Percentiles rank a stretch among this genome's conserved stretches.
Conservation (phyloP, 2,113 vertebrate genomes). For the Mastomys natalensis region DNA sequence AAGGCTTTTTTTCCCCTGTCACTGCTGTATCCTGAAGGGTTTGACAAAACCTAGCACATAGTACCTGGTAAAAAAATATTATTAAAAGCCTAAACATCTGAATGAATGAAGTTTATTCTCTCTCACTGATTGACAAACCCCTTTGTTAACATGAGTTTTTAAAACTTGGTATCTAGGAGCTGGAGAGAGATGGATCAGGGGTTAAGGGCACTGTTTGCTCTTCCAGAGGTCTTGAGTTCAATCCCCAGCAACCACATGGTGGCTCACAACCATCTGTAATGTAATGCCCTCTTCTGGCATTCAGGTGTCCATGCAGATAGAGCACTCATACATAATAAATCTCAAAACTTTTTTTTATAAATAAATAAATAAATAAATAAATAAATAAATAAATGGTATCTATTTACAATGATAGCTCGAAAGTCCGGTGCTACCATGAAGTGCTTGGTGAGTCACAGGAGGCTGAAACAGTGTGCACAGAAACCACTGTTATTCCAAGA, state of each 20-base stretch:
- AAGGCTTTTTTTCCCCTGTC: not conserved
- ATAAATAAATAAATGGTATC: not conserved
- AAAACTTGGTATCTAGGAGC: not conserved
- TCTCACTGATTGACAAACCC: not conserved
- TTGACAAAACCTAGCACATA: not conserved
- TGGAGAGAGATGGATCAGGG: not conserved
- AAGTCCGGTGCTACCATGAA: not conserved
- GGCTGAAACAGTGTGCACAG: not conserved
- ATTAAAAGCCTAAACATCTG: not conserved
- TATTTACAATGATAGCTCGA: not conserved
- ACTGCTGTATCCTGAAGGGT: not conserved
- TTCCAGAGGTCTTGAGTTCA: too few relatives aligned
- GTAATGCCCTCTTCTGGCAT: too few relatives aligned
- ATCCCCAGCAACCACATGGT: too few relatives aligned
- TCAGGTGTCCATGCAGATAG: too few relatives aligned
- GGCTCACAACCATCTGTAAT: too few relatives aligned
- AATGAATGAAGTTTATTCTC: not conserved
- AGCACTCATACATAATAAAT: too few relatives aligned
- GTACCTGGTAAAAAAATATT: not conserved
- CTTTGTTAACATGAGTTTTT: not conserved
- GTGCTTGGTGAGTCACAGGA: accelerated
- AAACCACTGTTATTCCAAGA: not conserved
- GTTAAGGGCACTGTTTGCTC: not conserved
- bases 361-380: too few relatives aligned
- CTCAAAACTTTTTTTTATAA: too few relatives aligned